Evolutionary conservation across 2,113 vertebrate genomes (phyloP).

Genomic region (Cheirogaleus medius): DNA sequence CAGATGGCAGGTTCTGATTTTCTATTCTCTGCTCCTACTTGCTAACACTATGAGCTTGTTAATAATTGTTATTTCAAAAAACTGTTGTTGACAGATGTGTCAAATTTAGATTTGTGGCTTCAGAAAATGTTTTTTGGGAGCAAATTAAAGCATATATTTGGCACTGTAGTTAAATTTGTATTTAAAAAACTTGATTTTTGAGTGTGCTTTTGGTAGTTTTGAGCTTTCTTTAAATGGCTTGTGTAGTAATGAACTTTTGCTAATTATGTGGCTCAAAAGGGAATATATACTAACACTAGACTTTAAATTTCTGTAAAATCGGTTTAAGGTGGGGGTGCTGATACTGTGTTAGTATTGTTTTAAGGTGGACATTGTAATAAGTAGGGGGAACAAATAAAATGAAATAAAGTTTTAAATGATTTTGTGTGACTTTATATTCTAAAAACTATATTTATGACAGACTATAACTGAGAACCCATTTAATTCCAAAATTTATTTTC

Average conservation of each 20-base stretch:
- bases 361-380: constrained; percentile 55
- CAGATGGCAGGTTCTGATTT: constrained; percentile 60
- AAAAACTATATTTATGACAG: constrained; percentile 38
- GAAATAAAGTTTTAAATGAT: constrained; percentile 67
- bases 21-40: constrained; percentile 7
- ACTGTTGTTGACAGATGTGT: constrained; percentile 23
- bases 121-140: constrained; percentile 46
- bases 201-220: constrained; percentile 59
- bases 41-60: constrained; percentile 40
- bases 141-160: constrained; percentile 55
- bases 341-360: constrained; percentile 54
- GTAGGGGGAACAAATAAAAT: constrained; percentile 58
- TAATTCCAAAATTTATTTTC: constrained; percentile 36
- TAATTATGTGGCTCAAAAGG: constrained; percentile 48
- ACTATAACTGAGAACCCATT: not conserved
- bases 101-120: constrained; percentile 61
- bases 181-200: constrained; percentile 47
- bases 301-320: constrained; percentile 50
- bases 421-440: constrained; percentile 48
- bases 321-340: constrained; percentile 28
- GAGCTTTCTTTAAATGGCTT: constrained; percentile 65
- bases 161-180: constrained; percentile 45
- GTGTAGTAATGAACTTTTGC: constrained; percentile 55
- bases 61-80: constrained; percentile 23
- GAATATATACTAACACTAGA: constrained; percentile 26